Conservation (phyloP, 2,113 vertebrate genomes). For the Callopanchax toddi region DNA sequence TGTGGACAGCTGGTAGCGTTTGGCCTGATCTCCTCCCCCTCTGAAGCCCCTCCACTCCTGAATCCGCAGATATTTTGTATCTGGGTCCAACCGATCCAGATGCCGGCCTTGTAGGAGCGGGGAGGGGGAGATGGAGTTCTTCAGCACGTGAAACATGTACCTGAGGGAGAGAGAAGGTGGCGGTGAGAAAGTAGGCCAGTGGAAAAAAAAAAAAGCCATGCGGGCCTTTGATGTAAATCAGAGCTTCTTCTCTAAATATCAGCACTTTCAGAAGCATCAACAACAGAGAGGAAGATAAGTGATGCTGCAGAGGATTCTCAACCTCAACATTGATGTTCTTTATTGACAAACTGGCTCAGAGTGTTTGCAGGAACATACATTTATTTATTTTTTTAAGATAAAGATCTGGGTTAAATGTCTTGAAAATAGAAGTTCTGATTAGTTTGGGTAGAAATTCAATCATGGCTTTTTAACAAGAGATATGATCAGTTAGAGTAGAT, state of each 20-base stretch:
- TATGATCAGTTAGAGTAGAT: no score
- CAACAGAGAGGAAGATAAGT: slow-evolving; percentile 36
- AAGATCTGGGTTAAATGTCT: not conserved
- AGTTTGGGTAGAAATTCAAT: no score
- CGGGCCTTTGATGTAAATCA: slow-evolving; percentile 78
- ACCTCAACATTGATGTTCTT: slow-evolving; percentile 40
- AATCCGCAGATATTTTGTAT: slow-evolving; percentile 76
- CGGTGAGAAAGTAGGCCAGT: slow-evolving; percentile 76
- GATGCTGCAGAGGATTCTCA: slow-evolving; percentile 35
- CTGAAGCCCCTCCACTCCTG: slow-evolving; percentile 79
- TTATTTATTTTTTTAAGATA: not conserved
- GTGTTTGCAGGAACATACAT: no score
- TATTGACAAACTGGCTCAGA: slow-evolving; percentile 26
- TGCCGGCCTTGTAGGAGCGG: slow-evolving; percentile 82
- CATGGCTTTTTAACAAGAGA: no score
- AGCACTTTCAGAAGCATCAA: slow-evolving; percentile 58
- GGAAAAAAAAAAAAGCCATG: slow-evolving; percentile 71
- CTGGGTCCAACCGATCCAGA: slow-evolving; percentile 81
- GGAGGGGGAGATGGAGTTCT: slow-evolving; percentile 81
- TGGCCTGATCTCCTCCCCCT: slow-evolving; percentile 35
- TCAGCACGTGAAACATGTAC: slow-evolving; percentile 84
- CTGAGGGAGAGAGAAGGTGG: slow-evolving; percentile 76
- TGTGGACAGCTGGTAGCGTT: slow-evolving; percentile 46
- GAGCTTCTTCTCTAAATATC: slow-evolving; percentile 74
- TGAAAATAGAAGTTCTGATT: not conserved